Conservation (phyloP, 1,140 invertebrate genomes). For the Phymorhynchus buccinoides region DNA sequence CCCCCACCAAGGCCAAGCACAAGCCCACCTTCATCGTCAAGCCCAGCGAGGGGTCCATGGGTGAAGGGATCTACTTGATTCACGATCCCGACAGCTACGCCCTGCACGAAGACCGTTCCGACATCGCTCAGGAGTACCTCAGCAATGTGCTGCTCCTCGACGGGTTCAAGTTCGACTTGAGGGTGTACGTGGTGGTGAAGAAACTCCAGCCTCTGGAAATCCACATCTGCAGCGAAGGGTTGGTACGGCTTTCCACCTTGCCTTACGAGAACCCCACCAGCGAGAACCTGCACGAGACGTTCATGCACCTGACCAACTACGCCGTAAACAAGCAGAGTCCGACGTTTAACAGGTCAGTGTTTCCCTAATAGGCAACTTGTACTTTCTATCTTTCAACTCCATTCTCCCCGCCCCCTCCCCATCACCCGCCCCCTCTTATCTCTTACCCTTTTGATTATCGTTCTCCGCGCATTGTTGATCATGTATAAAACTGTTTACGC, state of each 20-base stretch:
- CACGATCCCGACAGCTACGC: conserved; percentile 70
- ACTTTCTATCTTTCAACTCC: too few relatives aligned
- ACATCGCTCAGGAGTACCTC: conserved; percentile 75
- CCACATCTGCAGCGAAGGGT: conserved; percentile 75
- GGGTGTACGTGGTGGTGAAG: conserved; percentile 75
- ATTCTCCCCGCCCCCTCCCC: too few relatives aligned
- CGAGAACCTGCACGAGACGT: conserved; percentile 73
- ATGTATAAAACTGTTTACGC: too few relatives aligned
- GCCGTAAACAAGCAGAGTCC: conserved; percentile 75
- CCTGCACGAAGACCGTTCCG: conserved; percentile 49
- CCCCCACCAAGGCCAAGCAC: conserved; percentile 55
- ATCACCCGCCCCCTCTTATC: too few relatives aligned
- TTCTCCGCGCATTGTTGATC: too few relatives aligned
- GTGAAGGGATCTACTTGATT: conserved; percentile 76
- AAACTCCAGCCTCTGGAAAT: conserved; percentile 75
- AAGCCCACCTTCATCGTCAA: conserved; percentile 75
- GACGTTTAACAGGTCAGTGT: conserved; percentile 75
- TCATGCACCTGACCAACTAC: conserved; percentile 77
- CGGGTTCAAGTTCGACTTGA: conserved; percentile 75
- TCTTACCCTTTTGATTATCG: too few relatives aligned
- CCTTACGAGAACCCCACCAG: conserved; percentile 71
- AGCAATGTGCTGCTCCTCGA: conserved; percentile 74
- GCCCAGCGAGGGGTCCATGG: conserved; percentile 75
- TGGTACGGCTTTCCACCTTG: conserved; percentile 75
- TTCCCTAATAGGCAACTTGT: too few relatives aligned